phyloP scores from a whole-genome alignment of 2,797 vertebrate genomes.

The Emys orbicularis region DNA sequence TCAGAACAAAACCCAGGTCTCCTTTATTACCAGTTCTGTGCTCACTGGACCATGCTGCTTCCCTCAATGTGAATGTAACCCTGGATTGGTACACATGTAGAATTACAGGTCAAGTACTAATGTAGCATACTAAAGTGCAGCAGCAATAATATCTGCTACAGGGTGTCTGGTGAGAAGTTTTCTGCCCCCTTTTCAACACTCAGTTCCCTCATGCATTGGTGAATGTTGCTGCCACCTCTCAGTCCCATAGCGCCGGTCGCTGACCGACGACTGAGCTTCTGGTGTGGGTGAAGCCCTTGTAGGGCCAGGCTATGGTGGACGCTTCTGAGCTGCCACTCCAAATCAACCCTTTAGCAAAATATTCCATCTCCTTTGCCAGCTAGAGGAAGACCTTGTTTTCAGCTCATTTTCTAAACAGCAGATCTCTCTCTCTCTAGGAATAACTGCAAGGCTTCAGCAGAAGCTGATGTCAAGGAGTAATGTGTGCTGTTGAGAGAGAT shows the following conservation, averaged over 20 bases:
- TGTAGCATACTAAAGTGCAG: not conserved
- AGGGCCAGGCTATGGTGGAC: constrained; percentile 9
- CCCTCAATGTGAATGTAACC: not conserved
- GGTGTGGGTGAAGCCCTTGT: not conserved
- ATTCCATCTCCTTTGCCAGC: constrained; percentile 70
- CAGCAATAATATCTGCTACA: not conserved
- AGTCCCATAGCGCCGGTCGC: not conserved
- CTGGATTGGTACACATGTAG: not conserved
- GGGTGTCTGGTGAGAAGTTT: not conserved
- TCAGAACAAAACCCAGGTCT: not conserved
- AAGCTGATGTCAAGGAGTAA: constrained; percentile 55
- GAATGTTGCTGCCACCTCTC: rapidly evolving
- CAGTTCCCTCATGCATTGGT: not conserved
- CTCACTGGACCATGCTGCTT: not conserved
- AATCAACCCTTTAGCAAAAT: constrained; percentile 52
- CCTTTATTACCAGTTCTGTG: not conserved
- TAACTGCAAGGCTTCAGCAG: not conserved
- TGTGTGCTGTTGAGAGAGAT: not conserved
- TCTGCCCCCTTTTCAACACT: rapidly evolving
- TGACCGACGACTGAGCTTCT: not conserved
- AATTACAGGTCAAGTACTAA: not conserved
- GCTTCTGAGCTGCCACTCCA: constrained; percentile 37
- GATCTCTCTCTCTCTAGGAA: constrained; percentile 54
- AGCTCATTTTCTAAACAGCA: constrained; percentile 45
- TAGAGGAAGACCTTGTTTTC: constrained; percentile 56